Conservation (phyloP, 1,140 invertebrate species). For the Fopius arisanus region DNA sequence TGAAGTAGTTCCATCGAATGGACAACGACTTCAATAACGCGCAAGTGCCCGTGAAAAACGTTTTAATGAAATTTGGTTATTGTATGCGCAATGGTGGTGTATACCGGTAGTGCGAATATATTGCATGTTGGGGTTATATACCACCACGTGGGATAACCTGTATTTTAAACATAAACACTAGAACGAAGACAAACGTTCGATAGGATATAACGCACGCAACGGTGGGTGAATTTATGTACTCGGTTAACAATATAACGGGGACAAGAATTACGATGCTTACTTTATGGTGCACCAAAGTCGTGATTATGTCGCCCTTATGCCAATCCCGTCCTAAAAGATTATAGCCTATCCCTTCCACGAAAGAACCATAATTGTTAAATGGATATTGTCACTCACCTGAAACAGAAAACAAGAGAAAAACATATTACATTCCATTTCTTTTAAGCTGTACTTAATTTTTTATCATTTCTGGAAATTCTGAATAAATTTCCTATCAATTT, state of each 20-base stretch:
- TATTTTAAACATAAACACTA: slow-evolving; percentile 27
- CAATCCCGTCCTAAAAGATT: not conserved
- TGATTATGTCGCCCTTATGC: not conserved
- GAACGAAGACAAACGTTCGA: slow-evolving; percentile 33
- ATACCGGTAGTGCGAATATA: slow-evolving; percentile 23
- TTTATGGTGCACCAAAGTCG: slow-evolving; percentile 26
- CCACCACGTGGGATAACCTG: slow-evolving; percentile 23
- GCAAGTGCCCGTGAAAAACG: slow-evolving; percentile 25
- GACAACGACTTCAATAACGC: slow-evolving; percentile 32
- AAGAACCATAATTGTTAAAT: not conserved
- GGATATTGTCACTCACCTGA: slow-evolving; percentile 7
- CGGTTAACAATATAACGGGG: slow-evolving; percentile 28
- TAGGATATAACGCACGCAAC: slow-evolving; percentile 16
- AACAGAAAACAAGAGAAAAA: not conserved
- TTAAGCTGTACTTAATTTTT: not conserved
- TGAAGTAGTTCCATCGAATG: slow-evolving; percentile 1
- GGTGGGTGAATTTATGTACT: slow-evolving; percentile 30
- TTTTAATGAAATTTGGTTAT: slow-evolving; percentile 24
- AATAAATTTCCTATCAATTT: too few species aligned
- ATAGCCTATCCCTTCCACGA: not conserved
- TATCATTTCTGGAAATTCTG: not conserved
- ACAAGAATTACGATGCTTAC: slow-evolving; percentile 32
- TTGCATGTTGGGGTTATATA: slow-evolving; percentile 9
- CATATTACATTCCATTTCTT: not conserved
- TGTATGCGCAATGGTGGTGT: slow-evolving; percentile 1